Evolutionary conservation across 2,888 invertebrate genomes (phyloP), one percentile per base, ranked within the genome.

Genomic region (Pomacea canaliculata): DNA sequence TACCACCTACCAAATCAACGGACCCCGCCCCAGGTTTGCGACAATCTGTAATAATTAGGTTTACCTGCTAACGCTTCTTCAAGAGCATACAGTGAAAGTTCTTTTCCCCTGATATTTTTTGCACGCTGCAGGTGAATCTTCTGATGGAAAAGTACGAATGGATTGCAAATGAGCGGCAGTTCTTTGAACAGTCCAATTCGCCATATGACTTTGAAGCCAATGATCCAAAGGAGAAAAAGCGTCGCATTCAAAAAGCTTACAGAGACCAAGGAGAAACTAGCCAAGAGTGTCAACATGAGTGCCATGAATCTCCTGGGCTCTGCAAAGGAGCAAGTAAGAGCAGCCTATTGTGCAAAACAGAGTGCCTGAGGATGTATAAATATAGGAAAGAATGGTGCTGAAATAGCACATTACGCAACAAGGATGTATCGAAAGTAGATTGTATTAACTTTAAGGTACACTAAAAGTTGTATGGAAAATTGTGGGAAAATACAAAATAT

Each of bases 301-400:
- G 97, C 97, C 1, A 96, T 97, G 93, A 95, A 94, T 89, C 93
- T 96, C 91, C 93, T 97, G 75, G 95, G 94, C 74, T 94, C 95
- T 86, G 96, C 96, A 89, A 97, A 97, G 91, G 96, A 96, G 87
- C 94, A 94, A 92, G 94, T 94, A 85, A 85, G 85, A 56, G 49
- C 37, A 48, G 46, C 5, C 37, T 37, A 3, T 37, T 37, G 37
- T 37, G 37, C 62, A 56, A 46, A 37, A 37, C 5, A 37, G 5
- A 3, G 5, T 37, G 37, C 37, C 37, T 37, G 37, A 37, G 37
- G 37, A 37, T 37, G 37, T 37, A 37, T 37, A 37, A 3, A 37
- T 37, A 37, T 37, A 5, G 37, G 37, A 62, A n/a, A 62, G n/a
- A 37, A 37, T 37, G 37, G 37, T 37, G 37, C 37, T 56, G 51